Base-by-base conservation (phyloP, 2,888 invertebrate genomes). In the Drosophila lutescens region DNA sequence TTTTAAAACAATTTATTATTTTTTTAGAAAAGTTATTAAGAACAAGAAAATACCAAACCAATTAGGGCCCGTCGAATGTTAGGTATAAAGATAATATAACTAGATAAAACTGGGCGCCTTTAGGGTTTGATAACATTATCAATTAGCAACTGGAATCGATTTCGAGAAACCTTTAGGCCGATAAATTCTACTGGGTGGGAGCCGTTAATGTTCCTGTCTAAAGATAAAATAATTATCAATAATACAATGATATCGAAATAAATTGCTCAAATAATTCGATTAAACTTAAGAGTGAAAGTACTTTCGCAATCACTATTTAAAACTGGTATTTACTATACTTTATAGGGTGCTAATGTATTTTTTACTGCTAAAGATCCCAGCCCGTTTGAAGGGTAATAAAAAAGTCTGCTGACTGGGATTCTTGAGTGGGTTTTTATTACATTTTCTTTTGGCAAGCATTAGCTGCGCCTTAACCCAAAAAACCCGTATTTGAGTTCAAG, bases 401-500 rank as follows among this genome's bases (percentile, higher is more conserved):
- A 17, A 13, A 51, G n/a, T 34, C 32, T 12, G 20, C 9, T 26
- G 15, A 5, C 10, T 60, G 8, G 13, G 20, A 20, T 34, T 49
- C 17, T 23, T 10, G 3, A 15, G 15, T 7, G 8, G 1, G 1
- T 34, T 57, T 20, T 38, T 44, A 53, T 62, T 46, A 23, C 23
- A 17, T 41, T 58, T 49, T 12, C 32, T 49, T n/a, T 58, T 62
- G 49, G 34, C 58, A 36, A 58, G 34, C 58, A 13, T 3, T 62
- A 58, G 17, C 58, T 62, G 58, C 47, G 58, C 26, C 59, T 62
- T 62, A 23, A 46, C 77, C 68, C 66, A 50, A 74, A 55, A 79
- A 77, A 60, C 54, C 60, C 49, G 78, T 75, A 61, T 50, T 76
- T 72, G 74, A 80, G 83, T 80, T 85, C 86, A 85, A 78, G 83